These are phyloP conservation scores for Pitta sordida DNA, from an alignment of 2,113 vertebrate genomes.

Conservation along the genomic window DNA sequence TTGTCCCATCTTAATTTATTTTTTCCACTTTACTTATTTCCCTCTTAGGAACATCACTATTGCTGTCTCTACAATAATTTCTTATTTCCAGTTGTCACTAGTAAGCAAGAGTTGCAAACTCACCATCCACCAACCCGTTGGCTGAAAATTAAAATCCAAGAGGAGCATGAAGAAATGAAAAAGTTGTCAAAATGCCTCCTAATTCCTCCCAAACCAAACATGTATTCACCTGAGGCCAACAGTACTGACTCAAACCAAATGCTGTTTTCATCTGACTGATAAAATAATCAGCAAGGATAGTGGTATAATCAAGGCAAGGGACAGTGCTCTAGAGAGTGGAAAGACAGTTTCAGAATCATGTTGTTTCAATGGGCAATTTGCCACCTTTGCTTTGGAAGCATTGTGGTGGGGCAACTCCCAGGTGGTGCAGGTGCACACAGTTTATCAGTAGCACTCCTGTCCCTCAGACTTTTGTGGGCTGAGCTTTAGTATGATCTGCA, in stretches of 20 bases:
- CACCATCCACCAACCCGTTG: conserved; percentile 64
- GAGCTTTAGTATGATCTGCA: background rate
- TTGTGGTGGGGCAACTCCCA: background rate
- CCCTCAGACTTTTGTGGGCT: background rate
- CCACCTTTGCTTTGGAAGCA: background rate
- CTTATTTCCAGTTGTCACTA: conserved; percentile 57
- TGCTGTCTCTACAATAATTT: conserved; percentile 30
- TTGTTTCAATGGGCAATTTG: background rate
- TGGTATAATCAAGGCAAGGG: background rate
- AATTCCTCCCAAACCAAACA: conserved; percentile 58
- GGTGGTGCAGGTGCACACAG: background rate
- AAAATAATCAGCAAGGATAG: background rate
- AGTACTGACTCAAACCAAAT: conserved; percentile 42
- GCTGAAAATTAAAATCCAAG: conserved; percentile 65
- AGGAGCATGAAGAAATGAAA: conserved; percentile 68
- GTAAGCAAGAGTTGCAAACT: conserved; percentile 63
- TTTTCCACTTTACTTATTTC: background rate
- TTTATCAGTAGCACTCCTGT: background rate
- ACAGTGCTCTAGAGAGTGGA: background rate
- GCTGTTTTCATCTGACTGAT: background rate
- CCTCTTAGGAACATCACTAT: conserved; percentile 18
- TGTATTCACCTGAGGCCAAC: conserved; percentile 47
- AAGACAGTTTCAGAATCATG: background rate
- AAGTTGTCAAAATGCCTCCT: conserved; percentile 66
- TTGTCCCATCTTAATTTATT: background rate